Percentiles rank a stretch among this genome's conserved stretches.
Conservation (phyloP, 2,113 vertebrate species). For the Dipodomys merriami region DNA sequence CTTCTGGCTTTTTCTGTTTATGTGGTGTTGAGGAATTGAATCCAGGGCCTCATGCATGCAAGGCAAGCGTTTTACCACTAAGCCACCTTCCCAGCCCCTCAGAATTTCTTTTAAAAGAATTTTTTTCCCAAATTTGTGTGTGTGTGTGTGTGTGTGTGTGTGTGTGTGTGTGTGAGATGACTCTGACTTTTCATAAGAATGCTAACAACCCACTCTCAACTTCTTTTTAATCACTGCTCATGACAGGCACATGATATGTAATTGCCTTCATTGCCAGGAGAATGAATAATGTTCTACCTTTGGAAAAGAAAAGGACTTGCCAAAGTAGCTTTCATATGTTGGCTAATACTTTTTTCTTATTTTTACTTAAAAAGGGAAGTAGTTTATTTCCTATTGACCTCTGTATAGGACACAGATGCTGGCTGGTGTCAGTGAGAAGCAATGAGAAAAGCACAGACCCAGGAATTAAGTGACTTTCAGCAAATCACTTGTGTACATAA, state of each 20-base stretch:
- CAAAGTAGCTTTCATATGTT: background rate
- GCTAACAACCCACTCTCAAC: background rate
- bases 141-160: too few species aligned
- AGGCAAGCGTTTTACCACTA: too few species aligned
- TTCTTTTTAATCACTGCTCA: background rate
- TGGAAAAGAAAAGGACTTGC: background rate
- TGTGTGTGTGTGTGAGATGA: too few species aligned
- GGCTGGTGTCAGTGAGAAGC: background rate
- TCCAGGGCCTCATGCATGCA: too few species aligned
- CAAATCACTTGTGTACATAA: background rate
- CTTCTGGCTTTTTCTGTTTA: too few species aligned
- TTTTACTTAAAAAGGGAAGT: background rate
- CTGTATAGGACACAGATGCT: background rate
- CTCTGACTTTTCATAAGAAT: background rate
- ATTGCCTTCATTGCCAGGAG: background rate
- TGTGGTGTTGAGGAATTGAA: too few species aligned
- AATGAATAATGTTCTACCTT: slow-evolving; percentile 20
- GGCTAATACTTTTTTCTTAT: background rate
- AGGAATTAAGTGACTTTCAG: background rate
- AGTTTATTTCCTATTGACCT: background rate
- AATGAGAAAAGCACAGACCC: background rate
- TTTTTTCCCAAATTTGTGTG: background rate
- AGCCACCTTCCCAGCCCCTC: too few species aligned
- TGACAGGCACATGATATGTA: background rate
- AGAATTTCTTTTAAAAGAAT: background rate